phyloP scores from a whole-genome alignment of 2,113 vertebrate species.

The Lathamus discolor region DNA sequence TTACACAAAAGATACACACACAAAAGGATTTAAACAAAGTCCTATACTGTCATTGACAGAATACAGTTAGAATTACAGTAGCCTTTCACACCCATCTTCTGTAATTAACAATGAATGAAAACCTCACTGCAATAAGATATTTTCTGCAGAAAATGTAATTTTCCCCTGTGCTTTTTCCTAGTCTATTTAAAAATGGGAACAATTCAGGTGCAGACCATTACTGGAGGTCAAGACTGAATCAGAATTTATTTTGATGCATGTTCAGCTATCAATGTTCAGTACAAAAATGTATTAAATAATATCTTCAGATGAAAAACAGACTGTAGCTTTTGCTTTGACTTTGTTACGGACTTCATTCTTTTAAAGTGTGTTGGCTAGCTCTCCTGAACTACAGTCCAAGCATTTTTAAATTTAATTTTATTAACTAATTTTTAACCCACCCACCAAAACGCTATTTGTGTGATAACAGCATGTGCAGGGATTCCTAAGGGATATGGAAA shows the following conservation, averaged over 20 bases:
- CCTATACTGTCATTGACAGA: not conserved
- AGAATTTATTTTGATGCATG: conserved; percentile 22
- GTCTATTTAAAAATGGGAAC: not conserved
- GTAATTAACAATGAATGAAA: conserved; percentile 51
- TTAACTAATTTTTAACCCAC: conserved; percentile 69
- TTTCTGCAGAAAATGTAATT: conserved; percentile 30
- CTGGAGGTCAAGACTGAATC: conserved; percentile 14
- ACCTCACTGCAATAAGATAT: not conserved
- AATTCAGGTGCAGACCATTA: not conserved
- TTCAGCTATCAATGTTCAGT: not conserved
- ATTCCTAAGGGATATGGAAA: conserved; percentile 71
- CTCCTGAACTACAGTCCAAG: conserved; percentile 21
- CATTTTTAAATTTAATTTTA: conserved; percentile 68
- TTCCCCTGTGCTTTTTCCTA: not conserved
- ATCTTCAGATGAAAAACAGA: conserved; percentile 12
- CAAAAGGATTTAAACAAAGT: conserved; percentile 15
- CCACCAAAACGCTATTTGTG: conserved; percentile 65
- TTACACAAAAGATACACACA: not conserved
- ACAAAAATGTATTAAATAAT: conserved; percentile 14
- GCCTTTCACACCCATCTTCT: not conserved
- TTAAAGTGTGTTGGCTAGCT: conserved; percentile 13
- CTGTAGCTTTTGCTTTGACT: not conserved
- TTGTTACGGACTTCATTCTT: not conserved
- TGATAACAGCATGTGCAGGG: conserved; percentile 57
- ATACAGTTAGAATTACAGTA: not conserved